Conservation (phyloP, 2,888 invertebrate species). For the Caenorhabditis sinica region DNA sequence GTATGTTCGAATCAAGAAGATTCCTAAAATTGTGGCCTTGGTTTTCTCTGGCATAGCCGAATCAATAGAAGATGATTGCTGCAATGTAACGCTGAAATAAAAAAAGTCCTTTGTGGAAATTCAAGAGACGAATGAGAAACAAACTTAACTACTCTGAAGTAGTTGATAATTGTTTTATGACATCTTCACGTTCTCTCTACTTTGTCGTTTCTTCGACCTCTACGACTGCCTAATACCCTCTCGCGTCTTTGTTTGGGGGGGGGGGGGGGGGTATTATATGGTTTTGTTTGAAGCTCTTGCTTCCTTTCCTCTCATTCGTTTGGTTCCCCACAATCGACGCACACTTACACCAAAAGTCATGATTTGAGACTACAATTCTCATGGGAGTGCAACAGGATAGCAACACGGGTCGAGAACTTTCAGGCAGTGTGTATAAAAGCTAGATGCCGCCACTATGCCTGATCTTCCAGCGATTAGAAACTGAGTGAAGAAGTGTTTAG, state of each 20-base stretch:
- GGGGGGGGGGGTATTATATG: constrained; percentile 56
- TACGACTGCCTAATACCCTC: constrained; percentile 23
- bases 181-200: constrained; percentile 8
- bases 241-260: constrained; percentile 42
- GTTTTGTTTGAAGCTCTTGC: constrained; percentile 45
- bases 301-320: background rate
- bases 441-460: background rate
- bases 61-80: too few relatives aligned
- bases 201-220: background rate
- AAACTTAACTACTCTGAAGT: constrained; percentile 9
- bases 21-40: too few relatives aligned
- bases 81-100: too few relatives aligned
- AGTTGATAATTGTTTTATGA: constrained; percentile 55
- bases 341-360: constrained; percentile 47
- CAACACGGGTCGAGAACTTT: constrained; percentile 4
- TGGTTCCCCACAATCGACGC: constrained; percentile 2
- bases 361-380: constrained; percentile 45
- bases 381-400: constrained; percentile 31
- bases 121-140: background rate
- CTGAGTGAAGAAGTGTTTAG: background rate
- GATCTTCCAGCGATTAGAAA: constrained; percentile 26
- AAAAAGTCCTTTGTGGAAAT: too few relatives aligned
- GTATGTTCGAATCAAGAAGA: too few relatives aligned
- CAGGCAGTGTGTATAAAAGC: background rate
- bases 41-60: background rate